Evolutionary conservation across 1,140 invertebrate species (phyloP).

Genomic region (Drosophila setifemur): DNA sequence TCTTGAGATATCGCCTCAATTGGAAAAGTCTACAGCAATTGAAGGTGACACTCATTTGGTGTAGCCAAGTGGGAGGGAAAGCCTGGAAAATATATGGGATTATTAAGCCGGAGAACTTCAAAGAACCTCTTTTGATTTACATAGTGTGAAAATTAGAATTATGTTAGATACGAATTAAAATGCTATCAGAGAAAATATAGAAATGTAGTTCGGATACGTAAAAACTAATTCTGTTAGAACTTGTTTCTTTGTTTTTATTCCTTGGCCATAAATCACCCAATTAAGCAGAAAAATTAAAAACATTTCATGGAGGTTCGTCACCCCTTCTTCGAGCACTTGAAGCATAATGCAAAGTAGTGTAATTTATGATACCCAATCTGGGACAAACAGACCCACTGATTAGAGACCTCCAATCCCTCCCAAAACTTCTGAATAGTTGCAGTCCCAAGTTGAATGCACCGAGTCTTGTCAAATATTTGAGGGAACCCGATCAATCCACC

Average conservation of each 20-base stretch:
- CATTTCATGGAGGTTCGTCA: conserved; percentile 17
- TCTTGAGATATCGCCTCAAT: conserved; percentile 33
- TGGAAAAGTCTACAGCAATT: conserved; percentile 39
- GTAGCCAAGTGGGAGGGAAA: conserved; percentile 45
- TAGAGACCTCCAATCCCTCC: conserved; percentile 44
- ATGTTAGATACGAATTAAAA: too few species aligned
- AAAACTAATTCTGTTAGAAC: background rate
- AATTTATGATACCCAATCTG: conserved; percentile 47
- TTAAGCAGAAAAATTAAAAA: conserved; percentile 53
- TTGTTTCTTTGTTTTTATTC: background rate
- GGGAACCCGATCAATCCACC: conserved; percentile 45
- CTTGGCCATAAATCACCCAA: conserved; percentile 57
- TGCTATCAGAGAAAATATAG: too few species aligned
- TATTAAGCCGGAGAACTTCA: conserved; percentile 2
- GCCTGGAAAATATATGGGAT: conserved; percentile 7
- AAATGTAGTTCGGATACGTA: too few species aligned
- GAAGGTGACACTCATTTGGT: conserved; percentile 51
- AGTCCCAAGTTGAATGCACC: conserved; percentile 20
- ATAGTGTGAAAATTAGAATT: too few species aligned
- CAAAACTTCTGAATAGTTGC: conserved; percentile 12
- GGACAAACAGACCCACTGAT: conserved; percentile 59
- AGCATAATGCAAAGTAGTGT: conserved; percentile 35
- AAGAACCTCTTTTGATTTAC: background rate
- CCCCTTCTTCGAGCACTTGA: conserved; percentile 11
- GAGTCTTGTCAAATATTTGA: conserved; percentile 63